Evolutionary conservation across 2,113 vertebrate species (phyloP).

Genomic region (Zosterops japonicus): DNA sequence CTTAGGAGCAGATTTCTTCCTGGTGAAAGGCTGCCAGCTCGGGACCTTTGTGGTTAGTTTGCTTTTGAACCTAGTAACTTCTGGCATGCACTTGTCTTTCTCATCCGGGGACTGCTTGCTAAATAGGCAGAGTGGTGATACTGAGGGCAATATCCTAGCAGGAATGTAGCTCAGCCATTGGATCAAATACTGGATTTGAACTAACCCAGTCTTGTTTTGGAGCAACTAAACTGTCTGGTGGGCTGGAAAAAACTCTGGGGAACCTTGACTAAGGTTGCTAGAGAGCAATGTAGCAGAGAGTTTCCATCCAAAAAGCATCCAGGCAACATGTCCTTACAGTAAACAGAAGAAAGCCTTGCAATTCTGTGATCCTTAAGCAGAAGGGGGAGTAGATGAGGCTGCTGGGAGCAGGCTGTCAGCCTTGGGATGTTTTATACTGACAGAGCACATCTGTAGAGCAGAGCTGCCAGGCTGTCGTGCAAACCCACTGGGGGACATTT

Average conservation of each 20-base stretch:
- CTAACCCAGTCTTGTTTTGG: slow-evolving; percentile 29
- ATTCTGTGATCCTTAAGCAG: slow-evolving; percentile 13
- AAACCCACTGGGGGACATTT: not conserved
- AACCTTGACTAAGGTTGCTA: slow-evolving; percentile 58
- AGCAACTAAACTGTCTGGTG: slow-evolving; percentile 17
- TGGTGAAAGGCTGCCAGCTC: slow-evolving; percentile 12
- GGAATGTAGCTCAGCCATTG: not conserved
- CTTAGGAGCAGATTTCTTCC: not conserved
- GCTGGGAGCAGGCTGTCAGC: slow-evolving; percentile 13
- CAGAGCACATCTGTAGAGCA: slow-evolving; percentile 43
- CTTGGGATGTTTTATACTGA: slow-evolving; percentile 40
- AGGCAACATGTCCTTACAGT: slow-evolving; percentile 56
- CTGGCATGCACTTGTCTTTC: slow-evolving; percentile 7
- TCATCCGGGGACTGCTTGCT: not conserved
- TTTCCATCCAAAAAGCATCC: slow-evolving; percentile 62
- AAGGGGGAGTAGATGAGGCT: slow-evolving; percentile 29
- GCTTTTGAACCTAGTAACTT: slow-evolving; percentile 6
- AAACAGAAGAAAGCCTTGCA: slow-evolving; percentile 54
- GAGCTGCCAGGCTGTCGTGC: not conserved
- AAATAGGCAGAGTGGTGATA: not conserved
- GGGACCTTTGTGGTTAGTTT: slow-evolving; percentile 20
- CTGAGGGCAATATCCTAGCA: not conserved
- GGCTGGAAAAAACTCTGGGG: slow-evolving; percentile 47
- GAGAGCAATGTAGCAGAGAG: slow-evolving; percentile 13
- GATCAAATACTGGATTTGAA: slow-evolving; percentile 7